These are phyloP conservation scores for Lymantria monacha DNA, from an alignment of 2,888 invertebrate species.

Conservation along the genomic window DNA sequence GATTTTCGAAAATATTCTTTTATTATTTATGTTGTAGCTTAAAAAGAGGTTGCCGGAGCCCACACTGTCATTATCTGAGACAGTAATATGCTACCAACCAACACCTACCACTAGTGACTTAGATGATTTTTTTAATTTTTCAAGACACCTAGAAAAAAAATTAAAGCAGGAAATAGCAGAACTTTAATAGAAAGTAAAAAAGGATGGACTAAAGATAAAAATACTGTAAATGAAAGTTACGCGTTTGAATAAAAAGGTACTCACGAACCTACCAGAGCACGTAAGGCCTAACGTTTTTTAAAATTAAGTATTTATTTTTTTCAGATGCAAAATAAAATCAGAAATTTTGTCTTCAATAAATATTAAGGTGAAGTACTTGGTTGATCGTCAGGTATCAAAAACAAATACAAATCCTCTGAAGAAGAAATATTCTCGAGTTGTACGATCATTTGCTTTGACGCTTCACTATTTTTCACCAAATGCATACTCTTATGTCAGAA, in stretches of 20 bases:
- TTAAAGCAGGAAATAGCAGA: conserved; percentile 5
- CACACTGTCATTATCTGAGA: too few relatives aligned
- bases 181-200: conserved; percentile 3
- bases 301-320: background rate
- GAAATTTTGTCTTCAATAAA: background rate
- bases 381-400: background rate
- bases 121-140: conserved; percentile 1
- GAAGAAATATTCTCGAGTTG: conserved; percentile 10
- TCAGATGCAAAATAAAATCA: background rate
- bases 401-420: background rate
- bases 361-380: background rate
- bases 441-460: conserved; percentile 24
- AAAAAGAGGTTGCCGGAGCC: too few relatives aligned
- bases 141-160: conserved; percentile 7
- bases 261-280: background rate
- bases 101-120: conserved; percentile 3
- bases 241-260: too few relatives aligned
- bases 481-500: conserved; percentile 17
- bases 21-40: too few relatives aligned
- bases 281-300: background rate
- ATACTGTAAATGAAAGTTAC: too few relatives aligned
- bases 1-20: too few relatives aligned
- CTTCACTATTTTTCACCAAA: conserved; percentile 19
- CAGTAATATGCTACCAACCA: background rate
- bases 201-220: too few relatives aligned